Evolutionary conservation across 2,113 vertebrate species (phyloP).

Genomic region (Vulpes ferrilata): DNA sequence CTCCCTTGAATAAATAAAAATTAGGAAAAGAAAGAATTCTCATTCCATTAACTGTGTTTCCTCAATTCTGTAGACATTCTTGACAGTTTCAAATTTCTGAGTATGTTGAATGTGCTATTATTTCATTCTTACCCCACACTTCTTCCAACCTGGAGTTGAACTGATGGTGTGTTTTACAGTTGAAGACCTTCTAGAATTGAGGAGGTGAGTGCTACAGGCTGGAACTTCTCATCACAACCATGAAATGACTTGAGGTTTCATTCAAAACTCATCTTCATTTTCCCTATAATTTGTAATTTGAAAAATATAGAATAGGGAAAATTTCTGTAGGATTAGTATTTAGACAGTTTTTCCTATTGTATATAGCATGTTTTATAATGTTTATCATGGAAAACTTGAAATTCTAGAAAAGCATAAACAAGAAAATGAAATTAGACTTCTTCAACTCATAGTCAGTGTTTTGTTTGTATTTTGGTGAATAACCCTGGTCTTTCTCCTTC

Average conservation of each 20-base stretch:
- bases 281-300: background rate
- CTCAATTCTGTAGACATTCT: background rate
- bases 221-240: background rate
- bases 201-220: fast-evolving
- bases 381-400: background rate
- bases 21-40: too few relatives aligned
- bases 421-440: background rate
- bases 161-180: background rate
- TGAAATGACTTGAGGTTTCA: background rate
- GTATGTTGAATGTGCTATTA: background rate
- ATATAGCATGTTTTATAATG: background rate
- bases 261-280: background rate
- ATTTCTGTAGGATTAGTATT: background rate
- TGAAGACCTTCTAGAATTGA: background rate
- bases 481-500: background rate
- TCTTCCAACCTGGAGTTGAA: background rate
- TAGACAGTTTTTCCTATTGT: background rate
- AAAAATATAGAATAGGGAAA: background rate
- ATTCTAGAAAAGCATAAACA: background rate
- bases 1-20: too few relatives aligned
- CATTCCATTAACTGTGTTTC: background rate
- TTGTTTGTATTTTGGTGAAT: background rate
- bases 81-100: background rate
- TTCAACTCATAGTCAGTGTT: background rate
- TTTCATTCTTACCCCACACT: background rate